phyloP scores from a whole-genome alignment of 2,888 invertebrate genomes.

The Rhodophaea formosa region DNA sequence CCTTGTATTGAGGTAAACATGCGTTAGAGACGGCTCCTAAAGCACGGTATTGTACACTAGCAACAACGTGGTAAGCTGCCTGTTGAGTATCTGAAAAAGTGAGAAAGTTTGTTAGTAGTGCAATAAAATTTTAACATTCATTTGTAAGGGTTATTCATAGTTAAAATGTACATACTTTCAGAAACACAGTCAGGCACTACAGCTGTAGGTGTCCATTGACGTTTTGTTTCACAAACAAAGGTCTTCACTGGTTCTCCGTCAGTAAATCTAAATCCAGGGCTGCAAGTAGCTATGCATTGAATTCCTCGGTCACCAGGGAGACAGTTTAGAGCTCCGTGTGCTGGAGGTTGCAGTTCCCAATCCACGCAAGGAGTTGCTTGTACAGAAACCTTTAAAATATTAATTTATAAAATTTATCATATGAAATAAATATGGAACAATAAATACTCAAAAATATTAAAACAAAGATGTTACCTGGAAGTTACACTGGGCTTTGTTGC shows the following conservation, averaged over 20 bases:
- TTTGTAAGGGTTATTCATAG: too few species aligned
- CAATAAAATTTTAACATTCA: not conserved
- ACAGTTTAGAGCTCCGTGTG: slow-evolving; percentile 93
- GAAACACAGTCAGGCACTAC: slow-evolving; percentile 97
- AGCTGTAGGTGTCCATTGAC: slow-evolving; percentile 92
- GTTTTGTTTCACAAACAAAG: slow-evolving; percentile 90
- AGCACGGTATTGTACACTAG: slow-evolving; percentile 92
- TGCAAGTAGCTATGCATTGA: slow-evolving; percentile 94
- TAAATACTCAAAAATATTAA: not conserved
- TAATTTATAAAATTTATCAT: not conserved
- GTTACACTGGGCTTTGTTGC: slow-evolving; percentile 93
- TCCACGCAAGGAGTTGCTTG: slow-evolving; percentile 97
- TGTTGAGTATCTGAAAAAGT: slow-evolving; percentile 89
- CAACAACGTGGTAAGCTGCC: slow-evolving; percentile 95
- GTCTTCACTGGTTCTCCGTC: slow-evolving; percentile 94
- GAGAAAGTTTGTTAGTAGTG: slow-evolving; percentile 23
- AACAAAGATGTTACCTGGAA: slow-evolving; percentile 86
- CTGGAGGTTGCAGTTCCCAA: slow-evolving; percentile 95
- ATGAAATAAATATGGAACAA: not conserved
- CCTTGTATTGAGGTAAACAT: slow-evolving; percentile 92
- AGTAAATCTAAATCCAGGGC: slow-evolving; percentile 93
- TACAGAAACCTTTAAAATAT: slow-evolving; percentile 84
- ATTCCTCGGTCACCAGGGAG: slow-evolving; percentile 90
- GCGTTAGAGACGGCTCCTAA: slow-evolving; percentile 93
- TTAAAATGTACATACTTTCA: slow-evolving; percentile 83